Evolutionary conservation across 2,888 invertebrate species (phyloP).

Genomic region (Pristionchus japonicus): DNA sequence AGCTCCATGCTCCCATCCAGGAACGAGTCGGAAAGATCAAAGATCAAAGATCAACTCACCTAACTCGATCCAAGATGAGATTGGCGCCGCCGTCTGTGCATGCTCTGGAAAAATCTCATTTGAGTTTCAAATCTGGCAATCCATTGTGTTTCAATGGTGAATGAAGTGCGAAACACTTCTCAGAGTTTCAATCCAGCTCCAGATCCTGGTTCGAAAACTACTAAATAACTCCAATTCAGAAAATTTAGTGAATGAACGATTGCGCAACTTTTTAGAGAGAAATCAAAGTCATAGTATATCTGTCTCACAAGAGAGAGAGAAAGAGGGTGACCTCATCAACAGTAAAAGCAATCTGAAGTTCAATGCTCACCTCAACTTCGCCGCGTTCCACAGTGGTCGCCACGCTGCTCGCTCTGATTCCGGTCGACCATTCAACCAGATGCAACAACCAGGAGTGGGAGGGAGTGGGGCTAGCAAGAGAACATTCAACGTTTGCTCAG

Average conservation of each 20-base stretch:
- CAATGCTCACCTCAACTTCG: background rate
- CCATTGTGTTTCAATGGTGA: too few relatives aligned
- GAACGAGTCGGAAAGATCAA: background rate
- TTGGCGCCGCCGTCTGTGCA: conserved; percentile 44
- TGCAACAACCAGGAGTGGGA: background rate
- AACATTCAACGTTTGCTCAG: too few relatives aligned
- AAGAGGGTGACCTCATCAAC: too few relatives aligned
- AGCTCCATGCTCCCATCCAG: too few relatives aligned
- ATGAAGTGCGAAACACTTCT: too few relatives aligned
- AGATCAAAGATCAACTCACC: background rate
- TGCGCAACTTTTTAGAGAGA: background rate
- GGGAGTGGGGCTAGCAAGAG: background rate
- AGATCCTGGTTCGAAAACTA: too few relatives aligned
- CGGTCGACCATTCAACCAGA: conserved; percentile 30
- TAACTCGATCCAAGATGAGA: conserved; percentile 29
- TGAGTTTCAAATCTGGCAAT: background rate
- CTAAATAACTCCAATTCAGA: too few relatives aligned
- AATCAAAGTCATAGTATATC: background rate
- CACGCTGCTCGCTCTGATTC: background rate
- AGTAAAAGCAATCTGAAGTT: background rate
- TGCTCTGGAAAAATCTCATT: background rate
- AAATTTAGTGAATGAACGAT: too few relatives aligned
- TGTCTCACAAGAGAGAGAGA: background rate
- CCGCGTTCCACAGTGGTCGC: conserved; percentile 22
- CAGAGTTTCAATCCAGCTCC: too few relatives aligned